phyloP scores from a whole-genome alignment of 2,888 invertebrate species.

The Oegoconia quadripuncta region DNA sequence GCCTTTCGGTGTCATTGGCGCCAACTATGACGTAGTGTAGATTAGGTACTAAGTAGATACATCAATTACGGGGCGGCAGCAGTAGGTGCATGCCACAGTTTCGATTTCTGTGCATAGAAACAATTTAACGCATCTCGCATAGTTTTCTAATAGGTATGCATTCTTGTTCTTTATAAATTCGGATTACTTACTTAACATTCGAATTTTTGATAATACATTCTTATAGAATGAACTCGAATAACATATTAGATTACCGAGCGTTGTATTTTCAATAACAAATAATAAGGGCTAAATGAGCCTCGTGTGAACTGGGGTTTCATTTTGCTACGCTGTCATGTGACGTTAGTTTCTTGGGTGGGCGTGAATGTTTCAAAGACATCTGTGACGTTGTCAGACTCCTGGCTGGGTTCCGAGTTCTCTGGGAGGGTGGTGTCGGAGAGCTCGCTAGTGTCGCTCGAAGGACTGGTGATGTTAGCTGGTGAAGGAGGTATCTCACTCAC shows the following conservation, averaged over 20 bases:
- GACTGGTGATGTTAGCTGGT: slow-evolving; percentile 4
- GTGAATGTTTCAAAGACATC: not conserved
- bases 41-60: not conserved
- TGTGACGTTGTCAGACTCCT: not conserved
- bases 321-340: slow-evolving; percentile 14
- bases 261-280: too few species aligned
- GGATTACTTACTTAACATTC: too few species aligned
- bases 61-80: slow-evolving; percentile 8
- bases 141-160: too few species aligned
- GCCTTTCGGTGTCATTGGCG: slow-evolving; percentile 22
- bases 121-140: too few species aligned
- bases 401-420: not conserved
- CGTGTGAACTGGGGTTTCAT: not conserved
- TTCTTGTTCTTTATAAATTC: too few species aligned
- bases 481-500: slow-evolving; percentile 40
- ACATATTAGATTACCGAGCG: too few species aligned
- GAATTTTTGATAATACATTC: too few species aligned
- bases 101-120: too few species aligned
- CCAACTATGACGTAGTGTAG: slow-evolving; percentile 5
- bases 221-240: too few species aligned
- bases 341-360: slow-evolving; percentile 7
- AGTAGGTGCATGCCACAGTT: not conserved
- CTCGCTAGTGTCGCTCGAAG: not conserved
- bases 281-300: not conserved
- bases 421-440: not conserved